A percentile compares a stretch with the other conserved stretches of the same genome.
Evolutionary conservation across 2,888 invertebrate species (phyloP).

Genomic region (Brenthis hecate): DNA sequence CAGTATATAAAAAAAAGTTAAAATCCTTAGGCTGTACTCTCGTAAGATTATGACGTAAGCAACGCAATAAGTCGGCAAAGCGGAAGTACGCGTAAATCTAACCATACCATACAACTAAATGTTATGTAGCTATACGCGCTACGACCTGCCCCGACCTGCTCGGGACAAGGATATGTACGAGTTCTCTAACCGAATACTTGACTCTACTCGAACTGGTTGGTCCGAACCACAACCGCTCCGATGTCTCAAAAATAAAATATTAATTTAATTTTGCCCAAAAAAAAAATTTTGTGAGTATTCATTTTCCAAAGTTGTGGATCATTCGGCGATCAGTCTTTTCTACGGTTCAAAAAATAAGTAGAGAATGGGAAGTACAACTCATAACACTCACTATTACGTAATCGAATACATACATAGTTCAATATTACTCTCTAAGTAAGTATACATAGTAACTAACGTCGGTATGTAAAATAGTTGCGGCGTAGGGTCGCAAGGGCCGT

Average conservation of each 20-base stretch:
- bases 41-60: slow-evolving; percentile 80
- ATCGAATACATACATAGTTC: slow-evolving; percentile 64
- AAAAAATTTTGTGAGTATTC: slow-evolving; percentile 69
- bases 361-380: slow-evolving; percentile 60
- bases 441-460: slow-evolving; percentile 73
- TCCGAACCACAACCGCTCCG: slow-evolving; percentile 71
- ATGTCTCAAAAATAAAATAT: slow-evolving; percentile 61
- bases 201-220: slow-evolving; percentile 64
- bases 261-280: slow-evolving; percentile 62
- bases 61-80: slow-evolving; percentile 81
- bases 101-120: slow-evolving; percentile 81
- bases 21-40: slow-evolving; percentile 83
- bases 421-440: slow-evolving; percentile 61
- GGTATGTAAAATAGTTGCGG: slow-evolving; percentile 77
- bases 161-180: slow-evolving; percentile 78
- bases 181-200: slow-evolving; percentile 65
- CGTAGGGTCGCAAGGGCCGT: slow-evolving; percentile 57
- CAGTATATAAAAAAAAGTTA: slow-evolving; percentile 80
- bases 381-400: slow-evolving; percentile 62
- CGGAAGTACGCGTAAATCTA: slow-evolving; percentile 80
- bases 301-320: slow-evolving; percentile 63
- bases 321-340: slow-evolving; percentile 74
- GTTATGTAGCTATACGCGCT: slow-evolving; percentile 79
- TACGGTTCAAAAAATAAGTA: slow-evolving; percentile 70
- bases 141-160: slow-evolving; percentile 61